Evolutionary conservation across 2,113 vertebrate genomes (phyloP).

Genomic region (Mirounga angustirostris): DNA sequence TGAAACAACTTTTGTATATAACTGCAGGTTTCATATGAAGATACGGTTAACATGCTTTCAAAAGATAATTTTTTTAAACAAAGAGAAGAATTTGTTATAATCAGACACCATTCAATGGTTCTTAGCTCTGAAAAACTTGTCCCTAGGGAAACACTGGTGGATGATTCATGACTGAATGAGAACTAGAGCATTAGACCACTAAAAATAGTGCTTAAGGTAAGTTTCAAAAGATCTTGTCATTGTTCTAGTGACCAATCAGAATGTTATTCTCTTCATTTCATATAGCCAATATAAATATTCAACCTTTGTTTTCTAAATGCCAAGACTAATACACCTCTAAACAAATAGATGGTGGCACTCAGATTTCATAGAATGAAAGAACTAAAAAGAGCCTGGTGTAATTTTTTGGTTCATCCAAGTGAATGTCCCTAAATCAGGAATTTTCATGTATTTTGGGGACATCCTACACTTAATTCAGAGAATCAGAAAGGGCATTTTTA

Average conservation of each 20-base stretch:
- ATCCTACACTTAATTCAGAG: neutral
- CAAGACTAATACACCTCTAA: neutral
- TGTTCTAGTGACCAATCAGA: neutral
- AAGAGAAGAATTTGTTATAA: conserved; percentile 68
- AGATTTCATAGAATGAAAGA: neutral
- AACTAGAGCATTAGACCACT: neutral
- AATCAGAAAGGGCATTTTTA: neutral
- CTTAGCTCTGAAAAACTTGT: conserved; percentile 37
- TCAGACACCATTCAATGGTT: conserved; percentile 33
- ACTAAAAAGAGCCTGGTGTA: conserved; percentile 9
- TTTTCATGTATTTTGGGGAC: conserved; percentile 49
- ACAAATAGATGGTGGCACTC: neutral
- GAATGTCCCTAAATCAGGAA: neutral
- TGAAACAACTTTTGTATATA: neutral
- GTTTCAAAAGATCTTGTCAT: conserved; percentile 19
- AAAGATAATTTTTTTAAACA: conserved; percentile 26
- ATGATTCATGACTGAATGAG: neutral
- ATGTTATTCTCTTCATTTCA: neutral
- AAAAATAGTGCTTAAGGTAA: conserved; percentile 44
- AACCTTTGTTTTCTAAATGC: conserved; percentile 51
- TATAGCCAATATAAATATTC: neutral
- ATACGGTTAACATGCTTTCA: neutral
- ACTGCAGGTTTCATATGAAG: neutral
- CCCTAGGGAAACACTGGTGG: neutral
- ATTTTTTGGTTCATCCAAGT: conserved; percentile 1